A percentile compares a stretch with the other conserved stretches of the same genome.
Evolutionary conservation across 2,797 vertebrate genomes (phyloP).

Genomic region (Enteromius viviparus): DNA sequence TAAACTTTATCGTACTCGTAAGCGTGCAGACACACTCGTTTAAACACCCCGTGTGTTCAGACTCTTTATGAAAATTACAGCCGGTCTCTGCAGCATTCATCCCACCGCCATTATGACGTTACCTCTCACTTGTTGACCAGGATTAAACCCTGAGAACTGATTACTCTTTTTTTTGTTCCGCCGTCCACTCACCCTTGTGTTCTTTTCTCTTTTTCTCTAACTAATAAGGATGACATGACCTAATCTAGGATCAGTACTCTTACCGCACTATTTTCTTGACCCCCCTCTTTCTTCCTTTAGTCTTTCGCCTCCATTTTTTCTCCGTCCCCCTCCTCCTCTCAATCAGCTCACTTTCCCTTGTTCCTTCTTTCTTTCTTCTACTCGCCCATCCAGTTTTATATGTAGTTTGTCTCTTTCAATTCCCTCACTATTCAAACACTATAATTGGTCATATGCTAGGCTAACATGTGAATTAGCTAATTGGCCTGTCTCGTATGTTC

Average conservation of each 20-base stretch:
- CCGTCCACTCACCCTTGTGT: constrained; percentile 51
- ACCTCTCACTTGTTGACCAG: constrained; percentile 26
- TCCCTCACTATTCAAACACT: constrained; percentile 13
- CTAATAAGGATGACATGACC: constrained; percentile 58
- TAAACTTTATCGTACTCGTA: constrained; percentile 23
- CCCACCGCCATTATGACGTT: constrained; percentile 9
- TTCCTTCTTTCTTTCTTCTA: constrained; percentile 16
- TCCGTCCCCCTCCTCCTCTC: constrained; percentile 4
- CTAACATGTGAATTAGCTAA: constrained; percentile 39
- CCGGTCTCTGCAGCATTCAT: constrained; percentile 4
- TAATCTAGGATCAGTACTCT: constrained; percentile 61
- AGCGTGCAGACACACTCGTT: background rate
- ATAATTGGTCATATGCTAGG: constrained; percentile 39
- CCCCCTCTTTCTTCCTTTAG: constrained; percentile 13
- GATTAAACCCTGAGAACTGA: constrained; percentile 55
- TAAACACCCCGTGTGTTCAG: background rate
- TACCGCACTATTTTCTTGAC: constrained; percentile 26
- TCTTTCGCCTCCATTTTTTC: constrained; percentile 13
- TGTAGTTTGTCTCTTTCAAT: constrained; percentile 31
- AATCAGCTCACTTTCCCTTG: constrained; percentile 32
- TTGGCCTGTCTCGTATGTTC: constrained; percentile 35
- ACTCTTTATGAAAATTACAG: background rate
- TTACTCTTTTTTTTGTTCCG: constrained; percentile 41
- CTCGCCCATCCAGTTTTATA: background rate
- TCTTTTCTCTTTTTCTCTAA: constrained; percentile 46